phyloP scores from a whole-genome alignment of 2,113 vertebrate genomes.

The Microcebus tavaratra region DNA sequence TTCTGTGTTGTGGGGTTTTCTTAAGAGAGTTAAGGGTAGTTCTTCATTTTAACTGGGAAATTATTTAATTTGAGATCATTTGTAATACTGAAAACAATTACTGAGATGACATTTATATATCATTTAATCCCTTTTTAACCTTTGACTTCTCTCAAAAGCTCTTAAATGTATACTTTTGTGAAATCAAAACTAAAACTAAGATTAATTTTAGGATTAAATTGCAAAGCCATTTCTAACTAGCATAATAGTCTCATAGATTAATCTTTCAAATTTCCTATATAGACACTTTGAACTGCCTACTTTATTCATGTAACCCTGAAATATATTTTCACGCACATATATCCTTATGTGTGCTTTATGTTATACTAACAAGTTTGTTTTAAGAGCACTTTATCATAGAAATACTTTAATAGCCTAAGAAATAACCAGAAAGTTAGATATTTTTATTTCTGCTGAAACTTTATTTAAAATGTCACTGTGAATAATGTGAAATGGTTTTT shows the following conservation, averaged over 20 bases:
- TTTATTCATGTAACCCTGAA: neutral
- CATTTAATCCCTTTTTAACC: constrained; percentile 34
- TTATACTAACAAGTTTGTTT: constrained; percentile 56
- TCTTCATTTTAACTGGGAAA: constrained; percentile 33
- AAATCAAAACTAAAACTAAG: constrained; percentile 43
- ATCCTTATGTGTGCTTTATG: constrained; percentile 38
- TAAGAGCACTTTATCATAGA: constrained; percentile 60
- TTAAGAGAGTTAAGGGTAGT: neutral
- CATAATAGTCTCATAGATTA: neutral
- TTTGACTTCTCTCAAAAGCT: constrained; percentile 24
- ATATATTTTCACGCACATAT: neutral
- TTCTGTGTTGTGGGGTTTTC: constrained; percentile 5
- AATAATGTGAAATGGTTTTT: constrained; percentile 72
- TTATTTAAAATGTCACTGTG: constrained; percentile 79
- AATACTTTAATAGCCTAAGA: constrained; percentile 64
- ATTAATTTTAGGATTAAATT: constrained; percentile 45
- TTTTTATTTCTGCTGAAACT: constrained; percentile 78
- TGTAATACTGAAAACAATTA: constrained; percentile 18
- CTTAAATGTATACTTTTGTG: neutral
- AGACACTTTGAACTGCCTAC: constrained; percentile 24
- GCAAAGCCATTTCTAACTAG: constrained; percentile 12
- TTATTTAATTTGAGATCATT: constrained; percentile 18
- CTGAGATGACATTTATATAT: neutral
- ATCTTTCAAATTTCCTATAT: constrained; percentile 1
- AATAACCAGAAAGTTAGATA: constrained; percentile 72